Evolutionary conservation across 2,797 vertebrate species (phyloP).

Genomic region (Austrolebias charrua): DNA sequence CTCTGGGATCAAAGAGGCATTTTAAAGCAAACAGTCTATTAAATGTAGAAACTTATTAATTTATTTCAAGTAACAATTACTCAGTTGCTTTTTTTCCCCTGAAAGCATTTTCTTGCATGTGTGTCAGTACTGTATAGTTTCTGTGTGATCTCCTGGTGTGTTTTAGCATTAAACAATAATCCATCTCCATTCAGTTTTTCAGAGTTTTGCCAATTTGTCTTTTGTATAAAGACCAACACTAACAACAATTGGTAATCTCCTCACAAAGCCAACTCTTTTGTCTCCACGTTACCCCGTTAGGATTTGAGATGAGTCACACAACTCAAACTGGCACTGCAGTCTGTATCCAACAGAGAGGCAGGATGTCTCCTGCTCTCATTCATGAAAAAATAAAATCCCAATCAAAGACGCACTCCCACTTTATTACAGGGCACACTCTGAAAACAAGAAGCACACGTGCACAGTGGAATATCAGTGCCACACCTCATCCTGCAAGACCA

Average conservation of each 20-base stretch:
- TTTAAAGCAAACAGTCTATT: constrained; percentile 1
- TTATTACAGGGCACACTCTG: constrained; percentile 44
- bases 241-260: constrained; percentile 48
- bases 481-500: constrained; percentile 22
- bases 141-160: constrained; percentile 23
- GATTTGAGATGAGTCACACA: constrained; percentile 68
- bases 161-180: constrained; percentile 43
- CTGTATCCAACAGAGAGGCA: constrained; percentile 53
- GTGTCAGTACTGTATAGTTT: constrained; percentile 24
- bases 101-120: constrained; percentile 15
- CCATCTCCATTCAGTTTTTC: constrained; percentile 21
- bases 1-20: constrained; percentile 42
- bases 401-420: constrained; percentile 37
- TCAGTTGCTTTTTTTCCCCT: constrained; percentile 11
- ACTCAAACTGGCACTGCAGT: constrained; percentile 66
- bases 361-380: constrained; percentile 66
- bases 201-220: constrained; percentile 50
- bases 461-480: constrained; percentile 21
- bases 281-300: constrained; percentile 54
- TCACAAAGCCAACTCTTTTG: constrained; percentile 47
- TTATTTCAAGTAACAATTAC: background rate
- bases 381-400: constrained; percentile 64
- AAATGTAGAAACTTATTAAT: constrained; percentile 12
- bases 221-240: constrained; percentile 43
- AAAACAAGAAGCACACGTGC: constrained; percentile 35